Base-by-base conservation (phyloP, 2,113 vertebrate genomes). In the Eleginops maclovinus region DNA sequence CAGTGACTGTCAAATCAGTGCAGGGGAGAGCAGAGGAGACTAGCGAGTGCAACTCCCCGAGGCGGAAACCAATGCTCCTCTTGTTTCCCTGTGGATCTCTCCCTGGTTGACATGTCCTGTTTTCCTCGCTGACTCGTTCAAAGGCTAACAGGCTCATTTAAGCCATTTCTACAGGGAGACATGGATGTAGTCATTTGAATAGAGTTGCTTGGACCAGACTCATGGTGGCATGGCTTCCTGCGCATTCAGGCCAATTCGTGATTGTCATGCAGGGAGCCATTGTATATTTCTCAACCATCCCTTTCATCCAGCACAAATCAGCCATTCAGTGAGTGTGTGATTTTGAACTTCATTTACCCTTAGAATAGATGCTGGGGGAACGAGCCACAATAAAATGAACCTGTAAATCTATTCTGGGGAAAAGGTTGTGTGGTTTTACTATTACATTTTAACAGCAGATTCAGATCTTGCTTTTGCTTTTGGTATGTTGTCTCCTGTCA, bases 71-170 rank as follows among this genome's bases (percentile, higher is more conserved):
- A 92, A 84, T 44, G 87, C 89, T 92, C 86, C 89, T 91, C 90
- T 93, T 89, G 86, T 92, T 93, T 87, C 84, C 85, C 85, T 92
- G 93, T 92, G 93, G 91, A 93, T 93, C 89, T 89, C 84, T 88
- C 87, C 74, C 86, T 82, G 82, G 92, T 90, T 94, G 94, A 95
- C 93, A 93, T 92, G 91, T 87, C 89, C 89, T 86, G 84, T 89
- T 90, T 92, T 86, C 83, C 87, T 88, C 78, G 63, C 76, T 17
- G 72, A 83, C 88, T 87, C 64, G 67, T 89, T 91, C 77, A 86
- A 83, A 90, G 84, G 78, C 92, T 89, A 90, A 89, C 86, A 88
- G 91, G 85, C 89, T 94, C 85, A 93, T 95, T 93, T 92, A 77
- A 94, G 83, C 86, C 84, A 76, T 89, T 87, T 82, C 85, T 91